Evolutionary conservation across 2,797 vertebrate genomes (phyloP).

Genomic region (Tiaroga cobitis): DNA sequence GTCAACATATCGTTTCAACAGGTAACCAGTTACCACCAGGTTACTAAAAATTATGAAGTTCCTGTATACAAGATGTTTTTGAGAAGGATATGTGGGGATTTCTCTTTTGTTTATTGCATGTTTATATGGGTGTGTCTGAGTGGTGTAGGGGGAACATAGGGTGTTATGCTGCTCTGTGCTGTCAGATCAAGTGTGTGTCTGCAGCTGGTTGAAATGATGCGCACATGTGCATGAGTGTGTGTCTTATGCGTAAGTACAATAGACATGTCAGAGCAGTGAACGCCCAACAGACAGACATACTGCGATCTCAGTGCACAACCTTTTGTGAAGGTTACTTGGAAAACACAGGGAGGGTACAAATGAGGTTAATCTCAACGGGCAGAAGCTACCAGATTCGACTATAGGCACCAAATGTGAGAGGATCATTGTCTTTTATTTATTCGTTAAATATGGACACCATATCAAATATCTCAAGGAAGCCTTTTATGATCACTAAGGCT

Average conservation of each 20-base stretch:
- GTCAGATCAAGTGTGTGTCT: slow-evolving; percentile 54
- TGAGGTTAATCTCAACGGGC: slow-evolving; percentile 56
- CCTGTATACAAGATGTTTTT: not conserved
- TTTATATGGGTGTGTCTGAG: slow-evolving; percentile 11
- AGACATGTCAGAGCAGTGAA: slow-evolving; percentile 48
- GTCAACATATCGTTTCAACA: not conserved
- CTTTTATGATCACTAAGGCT: not conserved
- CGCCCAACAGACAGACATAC: slow-evolving; percentile 41
- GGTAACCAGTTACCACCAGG: not conserved
- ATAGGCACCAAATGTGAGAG: not conserved
- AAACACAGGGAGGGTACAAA: slow-evolving; percentile 58
- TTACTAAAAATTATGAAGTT: not conserved
- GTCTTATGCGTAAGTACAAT: slow-evolving; percentile 18
- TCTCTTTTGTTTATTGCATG: not conserved
- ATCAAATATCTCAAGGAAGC: not conserved
- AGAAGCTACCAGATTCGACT: slow-evolving; percentile 49
- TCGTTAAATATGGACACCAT: not conserved
- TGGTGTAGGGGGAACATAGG: not conserved
- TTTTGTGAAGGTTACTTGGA: slow-evolving; percentile 60
- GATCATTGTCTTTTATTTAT: not conserved
- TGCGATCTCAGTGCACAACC: slow-evolving; percentile 29
- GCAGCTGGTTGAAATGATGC: slow-evolving; percentile 21
- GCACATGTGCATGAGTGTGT: slow-evolving; percentile 30
- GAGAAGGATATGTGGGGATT: not conserved
- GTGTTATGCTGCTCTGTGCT: slow-evolving; percentile 32